A percentile compares a stretch with the other conserved stretches of the same genome.
Evolutionary conservation across 1,140 invertebrate species (phyloP).

Genomic region (Vanessa tameamea): DNA sequence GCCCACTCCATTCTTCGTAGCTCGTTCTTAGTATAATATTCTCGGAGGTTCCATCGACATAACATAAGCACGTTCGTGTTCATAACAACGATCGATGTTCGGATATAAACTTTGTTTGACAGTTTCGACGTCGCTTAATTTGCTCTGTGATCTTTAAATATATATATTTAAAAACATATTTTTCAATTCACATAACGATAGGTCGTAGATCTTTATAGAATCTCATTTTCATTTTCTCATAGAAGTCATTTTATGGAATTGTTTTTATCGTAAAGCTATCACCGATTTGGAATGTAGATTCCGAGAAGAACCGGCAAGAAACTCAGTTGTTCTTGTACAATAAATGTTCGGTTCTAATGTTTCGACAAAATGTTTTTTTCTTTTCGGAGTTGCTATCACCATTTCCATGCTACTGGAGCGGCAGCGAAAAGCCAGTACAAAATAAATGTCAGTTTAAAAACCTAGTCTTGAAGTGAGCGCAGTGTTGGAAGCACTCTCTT

Average conservation of each 20-base stretch:
- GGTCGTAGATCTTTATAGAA: no score
- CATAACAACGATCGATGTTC: constrained; percentile 23
- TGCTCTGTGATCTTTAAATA: not conserved
- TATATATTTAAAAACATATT: no score
- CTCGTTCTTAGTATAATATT: constrained; percentile 2
- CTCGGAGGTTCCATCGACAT: constrained; percentile 10
- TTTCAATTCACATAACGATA: no score
- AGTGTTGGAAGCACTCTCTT: not conserved
- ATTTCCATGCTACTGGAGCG: not conserved
- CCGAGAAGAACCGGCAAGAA: no score
- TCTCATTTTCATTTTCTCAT: no score
- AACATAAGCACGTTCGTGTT: not conserved
- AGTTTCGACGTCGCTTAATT: constrained; percentile 16
- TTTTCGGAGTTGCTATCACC: not conserved
- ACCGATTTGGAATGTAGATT: no score
- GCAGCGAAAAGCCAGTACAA: not conserved
- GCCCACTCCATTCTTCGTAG: not conserved
- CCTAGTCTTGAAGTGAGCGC: not conserved
- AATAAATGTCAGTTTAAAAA: not conserved
- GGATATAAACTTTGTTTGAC: constrained; percentile 12
- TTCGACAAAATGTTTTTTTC: not conserved
- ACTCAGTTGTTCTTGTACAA: no score
- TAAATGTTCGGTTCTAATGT: not conserved
- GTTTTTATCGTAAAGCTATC: no score
- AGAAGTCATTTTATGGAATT: no score